Conservation (phyloP, 1,140 invertebrate genomes). For the Reticulitermes speratus region DNA sequence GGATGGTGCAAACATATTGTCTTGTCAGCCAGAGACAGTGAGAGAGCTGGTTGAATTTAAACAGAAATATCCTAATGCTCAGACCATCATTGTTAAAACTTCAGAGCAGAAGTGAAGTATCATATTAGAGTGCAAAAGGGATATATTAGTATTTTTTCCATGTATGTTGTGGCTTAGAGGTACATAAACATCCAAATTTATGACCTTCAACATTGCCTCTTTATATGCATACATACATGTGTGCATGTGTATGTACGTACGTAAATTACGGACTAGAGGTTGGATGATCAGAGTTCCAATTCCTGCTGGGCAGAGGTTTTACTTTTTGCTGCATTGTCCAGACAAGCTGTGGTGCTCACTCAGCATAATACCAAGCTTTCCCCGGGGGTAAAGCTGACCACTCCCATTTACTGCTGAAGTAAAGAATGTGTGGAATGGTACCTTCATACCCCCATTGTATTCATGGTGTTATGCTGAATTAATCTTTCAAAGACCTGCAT, state of each 20-base stretch:
- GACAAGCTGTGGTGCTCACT: too few relatives aligned
- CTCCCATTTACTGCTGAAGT: too few relatives aligned
- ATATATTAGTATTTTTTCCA: background rate
- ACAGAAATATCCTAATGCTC: background rate
- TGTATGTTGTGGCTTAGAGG: background rate
- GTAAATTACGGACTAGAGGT: background rate
- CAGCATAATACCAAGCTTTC: too few relatives aligned
- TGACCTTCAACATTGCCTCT: background rate
- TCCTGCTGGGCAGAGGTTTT: too few relatives aligned
- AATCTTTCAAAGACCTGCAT: too few relatives aligned
- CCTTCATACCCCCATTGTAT: too few relatives aligned
- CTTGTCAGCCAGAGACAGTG: background rate
- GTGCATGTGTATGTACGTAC: too few relatives aligned
- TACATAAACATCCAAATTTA: background rate
- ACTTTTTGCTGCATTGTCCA: too few relatives aligned
- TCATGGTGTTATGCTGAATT: too few relatives aligned
- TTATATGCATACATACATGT: too few relatives aligned
- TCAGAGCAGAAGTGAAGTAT: background rate
- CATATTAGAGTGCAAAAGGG: background rate
- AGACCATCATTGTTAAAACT: background rate
- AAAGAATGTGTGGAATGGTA: too few relatives aligned
- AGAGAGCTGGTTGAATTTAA: background rate
- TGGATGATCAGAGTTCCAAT: background rate
- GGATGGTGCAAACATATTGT: background rate
- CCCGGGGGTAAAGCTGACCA: too few relatives aligned